Percentiles rank a stretch among this genome's conserved stretches.
phyloP scores from a whole-genome alignment of 2,113 vertebrate genomes.

The Hippocampus abdominalis region DNA sequence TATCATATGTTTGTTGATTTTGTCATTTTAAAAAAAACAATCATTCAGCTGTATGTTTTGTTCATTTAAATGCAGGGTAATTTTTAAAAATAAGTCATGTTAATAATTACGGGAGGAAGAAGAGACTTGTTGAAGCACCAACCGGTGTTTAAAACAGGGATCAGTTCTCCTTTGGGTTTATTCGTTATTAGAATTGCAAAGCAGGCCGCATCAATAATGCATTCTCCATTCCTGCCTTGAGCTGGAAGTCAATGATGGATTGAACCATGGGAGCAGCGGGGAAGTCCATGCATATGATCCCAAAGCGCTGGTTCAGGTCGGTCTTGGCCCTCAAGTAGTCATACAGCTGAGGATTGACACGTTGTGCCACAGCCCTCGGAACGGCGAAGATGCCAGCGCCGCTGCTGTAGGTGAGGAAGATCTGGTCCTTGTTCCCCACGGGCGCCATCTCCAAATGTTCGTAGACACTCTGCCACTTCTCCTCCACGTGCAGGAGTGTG shows the following conservation, averaged over 20 bases:
- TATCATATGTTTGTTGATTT: too few relatives aligned
- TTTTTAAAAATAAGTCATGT: too few relatives aligned
- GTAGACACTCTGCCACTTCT: conserved; percentile 73
- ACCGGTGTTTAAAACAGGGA: neutral
- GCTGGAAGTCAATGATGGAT: conserved; percentile 76
- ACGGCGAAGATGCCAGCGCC: conserved; percentile 76
- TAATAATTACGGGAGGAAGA: too few relatives aligned
- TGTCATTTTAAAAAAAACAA: too few relatives aligned
- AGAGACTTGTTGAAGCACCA: neutral
- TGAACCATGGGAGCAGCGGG: conserved; percentile 68
- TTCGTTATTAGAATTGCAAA: neutral
- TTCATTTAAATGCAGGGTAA: too few relatives aligned
- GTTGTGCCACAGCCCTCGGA: conserved; percentile 70
- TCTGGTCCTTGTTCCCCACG: conserved; percentile 47
- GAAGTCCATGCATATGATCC: conserved; percentile 81
- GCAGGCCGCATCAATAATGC: neutral
- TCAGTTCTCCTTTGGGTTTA: neutral
- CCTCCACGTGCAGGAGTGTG: conserved; percentile 53
- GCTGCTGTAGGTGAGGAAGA: conserved; percentile 80
- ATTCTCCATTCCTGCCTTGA: conserved; percentile 22
- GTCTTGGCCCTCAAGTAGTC: conserved; percentile 59
- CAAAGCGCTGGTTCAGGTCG: conserved; percentile 59
- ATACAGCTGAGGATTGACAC: conserved; percentile 69
- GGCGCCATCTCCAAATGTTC: conserved; percentile 70
- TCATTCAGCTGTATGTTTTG: too few relatives aligned